A percentile compares a stretch with the other conserved stretches of the same genome.
phyloP scores from a whole-genome alignment of 2,113 vertebrate species.

The Ornithorhynchus anatinus region DNA sequence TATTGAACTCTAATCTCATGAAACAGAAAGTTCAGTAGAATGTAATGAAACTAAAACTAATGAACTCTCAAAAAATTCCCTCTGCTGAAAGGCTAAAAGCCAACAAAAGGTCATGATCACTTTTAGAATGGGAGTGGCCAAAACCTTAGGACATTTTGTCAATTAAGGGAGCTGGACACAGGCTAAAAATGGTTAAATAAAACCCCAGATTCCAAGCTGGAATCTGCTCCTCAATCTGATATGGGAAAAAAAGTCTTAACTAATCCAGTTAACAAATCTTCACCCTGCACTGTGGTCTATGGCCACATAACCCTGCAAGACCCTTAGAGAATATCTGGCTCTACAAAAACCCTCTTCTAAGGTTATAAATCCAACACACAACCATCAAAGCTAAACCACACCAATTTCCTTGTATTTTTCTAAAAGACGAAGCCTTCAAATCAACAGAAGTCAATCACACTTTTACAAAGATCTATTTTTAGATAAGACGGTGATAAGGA shows the following conservation, averaged over 20 bases:
- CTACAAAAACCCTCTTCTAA: constrained; percentile 10
- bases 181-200: background rate
- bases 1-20: background rate
- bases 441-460: constrained; percentile 8
- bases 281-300: background rate
- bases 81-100: background rate
- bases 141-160: background rate
- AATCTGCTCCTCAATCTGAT: too few species aligned
- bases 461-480: constrained; percentile 18
- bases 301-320: background rate
- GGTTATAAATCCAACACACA: background rate
- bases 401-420: background rate
- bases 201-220: too few species aligned
- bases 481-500: constrained; percentile 34
- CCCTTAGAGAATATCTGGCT: constrained; percentile 6
- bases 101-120: background rate
- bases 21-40: background rate
- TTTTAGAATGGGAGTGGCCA: background rate
- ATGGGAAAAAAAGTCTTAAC: background rate
- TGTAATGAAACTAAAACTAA: background rate
- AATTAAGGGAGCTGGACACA: background rate
- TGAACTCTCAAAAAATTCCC: background rate
- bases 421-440: background rate
- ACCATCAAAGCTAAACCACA: background rate
- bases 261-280: background rate